These are phyloP conservation scores for Acronicta leporina DNA, from an alignment of 2,888 invertebrate species.

Conservation along the genomic window DNA sequence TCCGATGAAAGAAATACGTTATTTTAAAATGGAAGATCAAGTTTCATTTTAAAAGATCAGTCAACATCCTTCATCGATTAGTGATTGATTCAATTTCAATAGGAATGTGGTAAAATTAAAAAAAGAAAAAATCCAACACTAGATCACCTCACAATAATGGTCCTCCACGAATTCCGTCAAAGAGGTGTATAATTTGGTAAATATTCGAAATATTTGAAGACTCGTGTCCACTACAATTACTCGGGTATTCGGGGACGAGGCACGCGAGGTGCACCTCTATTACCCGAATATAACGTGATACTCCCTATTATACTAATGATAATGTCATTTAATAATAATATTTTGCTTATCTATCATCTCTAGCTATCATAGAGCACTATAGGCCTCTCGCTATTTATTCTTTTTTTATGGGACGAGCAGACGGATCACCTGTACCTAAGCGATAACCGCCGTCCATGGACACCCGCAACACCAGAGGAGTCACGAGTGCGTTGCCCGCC, in stretches of 20 bases:
- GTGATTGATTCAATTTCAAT: conserved; percentile 46
- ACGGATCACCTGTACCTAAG: too few species aligned
- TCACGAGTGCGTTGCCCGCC: too few species aligned
- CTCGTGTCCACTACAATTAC: conserved; percentile 67
- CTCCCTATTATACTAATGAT: conserved; percentile 28
- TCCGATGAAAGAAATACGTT: too few species aligned
- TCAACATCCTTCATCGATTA: conserved; percentile 41
- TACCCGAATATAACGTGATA: conserved; percentile 45
- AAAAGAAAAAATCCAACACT: conserved; percentile 33
- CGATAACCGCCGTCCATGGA: too few species aligned
- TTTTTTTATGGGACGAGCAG: too few species aligned
- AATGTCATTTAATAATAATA: conserved; percentile 44
- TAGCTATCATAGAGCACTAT: not conserved
- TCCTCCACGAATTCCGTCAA: conserved; percentile 56
- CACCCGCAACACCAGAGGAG: too few species aligned
- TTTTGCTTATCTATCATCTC: not conserved
- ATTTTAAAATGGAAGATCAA: too few species aligned
- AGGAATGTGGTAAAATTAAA: conserved; percentile 43
- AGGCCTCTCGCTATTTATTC: too few species aligned
- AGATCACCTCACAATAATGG: conserved; percentile 47
- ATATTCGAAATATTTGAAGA: conserved; percentile 66
- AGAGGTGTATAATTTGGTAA: conserved; percentile 69
- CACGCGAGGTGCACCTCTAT: conserved; percentile 58
- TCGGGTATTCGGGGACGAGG: conserved; percentile 59
- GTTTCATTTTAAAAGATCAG: too few species aligned